Base-by-base conservation (phyloP, 1,140 invertebrate genomes). In the Aphaenogaster rudis region DNA sequence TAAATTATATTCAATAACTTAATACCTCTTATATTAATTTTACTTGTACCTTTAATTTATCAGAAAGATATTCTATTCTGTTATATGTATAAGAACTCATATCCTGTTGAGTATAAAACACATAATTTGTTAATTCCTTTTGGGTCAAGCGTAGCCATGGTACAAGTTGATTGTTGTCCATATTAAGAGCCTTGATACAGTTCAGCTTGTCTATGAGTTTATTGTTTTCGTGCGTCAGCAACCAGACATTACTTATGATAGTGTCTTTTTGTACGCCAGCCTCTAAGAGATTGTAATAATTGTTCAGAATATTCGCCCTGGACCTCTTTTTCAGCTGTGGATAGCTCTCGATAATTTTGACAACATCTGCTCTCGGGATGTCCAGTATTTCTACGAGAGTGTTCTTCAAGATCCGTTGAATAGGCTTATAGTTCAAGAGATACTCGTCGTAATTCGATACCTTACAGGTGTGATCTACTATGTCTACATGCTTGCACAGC, bases 31-130 rank as follows among this genome's bases (percentile, higher is more conserved):
- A 54, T 54, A 54, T 54, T 80, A 52, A 7, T 15, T 61, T 4
- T 61, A 69, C n/a, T 80, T 39, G 1, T 81, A 81, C 79, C 79
- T 84, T 45, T 17, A 84, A 76, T 76, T 57, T 84, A 39, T 76
- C 8, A 74, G 52, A 57, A 39, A 84, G 69, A 76, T 84, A 59
- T 11, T 84, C 69, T 13, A 84, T 39, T 13, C 48, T 84, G 28
- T 84, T 84, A 13, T 36, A 74, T 2, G 17, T 59, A 39, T 84
- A 76, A 33, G 28, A 48, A 21, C 17, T 0, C 9, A 36, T 48
- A n/a, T 76, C 69, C 9, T 33, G 33, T 36, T 74, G 42, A 11
- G 17, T 17, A 17, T 84, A 21, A 8, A 63, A 4, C 28, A 84
- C 54, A 76, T 63, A 76, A 50, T 50, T 84, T 48, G 17, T 13